Conservation (phyloP, 2,113 vertebrate species). For the Colossoma macropomum region DNA sequence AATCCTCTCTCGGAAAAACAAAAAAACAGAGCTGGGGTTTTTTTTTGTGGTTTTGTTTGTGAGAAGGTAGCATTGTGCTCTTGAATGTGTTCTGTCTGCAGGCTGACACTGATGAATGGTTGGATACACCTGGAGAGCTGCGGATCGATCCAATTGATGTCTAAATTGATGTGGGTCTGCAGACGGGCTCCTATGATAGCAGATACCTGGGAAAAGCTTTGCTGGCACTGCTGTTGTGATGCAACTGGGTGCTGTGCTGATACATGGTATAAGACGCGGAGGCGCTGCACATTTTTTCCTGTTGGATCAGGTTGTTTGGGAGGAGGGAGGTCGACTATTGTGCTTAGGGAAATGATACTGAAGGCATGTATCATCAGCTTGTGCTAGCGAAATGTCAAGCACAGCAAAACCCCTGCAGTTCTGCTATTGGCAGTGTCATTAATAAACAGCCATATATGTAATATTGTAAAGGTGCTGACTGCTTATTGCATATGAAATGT, state of each 20-base stretch:
- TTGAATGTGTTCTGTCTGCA: constrained; percentile 24
- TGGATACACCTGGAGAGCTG: constrained; percentile 44
- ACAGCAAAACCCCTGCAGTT: constrained; percentile 29
- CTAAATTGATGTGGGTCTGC: constrained; percentile 43
- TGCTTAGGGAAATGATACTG: constrained; percentile 39
- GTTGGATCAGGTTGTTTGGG: constrained; percentile 43
- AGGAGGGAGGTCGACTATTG: constrained; percentile 27
- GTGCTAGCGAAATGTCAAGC: constrained; percentile 20
- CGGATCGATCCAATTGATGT: constrained; percentile 48
- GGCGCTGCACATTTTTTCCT: constrained; percentile 37
- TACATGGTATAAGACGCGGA: constrained; percentile 4
- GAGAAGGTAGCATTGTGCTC: constrained; percentile 11
- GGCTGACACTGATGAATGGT: constrained; percentile 49
- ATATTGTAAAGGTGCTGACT: not conserved
- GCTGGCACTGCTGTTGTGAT: constrained; percentile 2
- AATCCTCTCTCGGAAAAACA: constrained; percentile 8
- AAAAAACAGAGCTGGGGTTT: not conserved
- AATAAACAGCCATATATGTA: constrained; percentile 30
- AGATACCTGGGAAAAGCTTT: constrained; percentile 25
- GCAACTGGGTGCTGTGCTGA: constrained; percentile 22
- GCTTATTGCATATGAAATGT: not conserved
- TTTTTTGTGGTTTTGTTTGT: constrained; percentile 8
- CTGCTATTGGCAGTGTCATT: constrained; percentile 34
- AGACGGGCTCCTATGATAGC: constrained; percentile 19
- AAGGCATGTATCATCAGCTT: constrained; percentile 47